Base-by-base conservation (phyloP, 2,797 vertebrate species). In the Pangasius djambal region DNA sequence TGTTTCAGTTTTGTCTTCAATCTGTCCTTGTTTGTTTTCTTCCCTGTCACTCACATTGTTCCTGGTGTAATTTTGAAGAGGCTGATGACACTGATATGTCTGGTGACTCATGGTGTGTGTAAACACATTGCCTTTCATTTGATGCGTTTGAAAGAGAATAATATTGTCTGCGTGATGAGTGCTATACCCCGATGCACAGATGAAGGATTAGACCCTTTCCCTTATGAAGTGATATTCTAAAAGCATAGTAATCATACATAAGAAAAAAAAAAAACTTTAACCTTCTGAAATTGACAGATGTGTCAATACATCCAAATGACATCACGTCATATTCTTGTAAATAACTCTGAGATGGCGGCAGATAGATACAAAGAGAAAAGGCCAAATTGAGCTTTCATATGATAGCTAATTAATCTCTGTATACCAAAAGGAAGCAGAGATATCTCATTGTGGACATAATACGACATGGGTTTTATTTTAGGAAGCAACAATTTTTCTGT, bases 1-100 rank as follows among this genome's bases (percentile, higher is more conserved):
- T 85, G 65, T 34, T 69, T 55, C 25, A 50, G 44, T 69, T 70
- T 85, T 37, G n/a, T 70, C n/a, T 55, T 34, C 28, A 85, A 10
- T 55, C 31, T 70, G n/a, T 85, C 44, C 83, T 52, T 70, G 63
- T 85, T 85, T 84, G 83, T 84, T 70, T 70, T 85, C 65, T 50
- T 67, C 48, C 48, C n/a, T 8, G 20, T 70, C 83, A 85, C 48
- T 37, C 44, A 67, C 28, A 69, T 67, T 55, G 83, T 85, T 85
- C 44, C 65, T 55, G 18, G 9, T 34, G 10, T 85, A 9, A 52
- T 52, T 70, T 0, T 6, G 50, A 85, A 70, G 2, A 85, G 2
- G n/a, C 31, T 34, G 83, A 70, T 70, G 48, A 65, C 83, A 85
- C 48, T 83, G 81, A 83, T 83, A 48, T 20, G 22, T 44, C 37